Conservation (phyloP, 30 jellyfish, hydroid and myxozoan genomes). For the Pseudorhiza aurosa region DNA sequence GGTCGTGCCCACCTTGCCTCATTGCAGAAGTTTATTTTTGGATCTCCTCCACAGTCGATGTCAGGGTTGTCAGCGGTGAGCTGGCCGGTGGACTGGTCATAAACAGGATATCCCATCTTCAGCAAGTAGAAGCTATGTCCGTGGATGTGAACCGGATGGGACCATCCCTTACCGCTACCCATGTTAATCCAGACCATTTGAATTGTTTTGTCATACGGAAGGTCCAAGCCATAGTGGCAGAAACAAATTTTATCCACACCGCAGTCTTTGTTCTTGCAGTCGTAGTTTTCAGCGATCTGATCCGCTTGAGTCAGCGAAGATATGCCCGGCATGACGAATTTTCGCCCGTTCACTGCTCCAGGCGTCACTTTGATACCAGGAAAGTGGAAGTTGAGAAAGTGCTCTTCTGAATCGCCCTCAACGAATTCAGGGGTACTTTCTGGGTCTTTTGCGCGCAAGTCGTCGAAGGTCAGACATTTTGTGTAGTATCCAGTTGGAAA, state of each 20-base stretch:
- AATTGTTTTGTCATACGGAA: conserved; percentile 80
- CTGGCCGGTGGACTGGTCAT: conserved; percentile 80
- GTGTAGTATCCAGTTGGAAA: conserved; percentile 67
- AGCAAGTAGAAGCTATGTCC: conserved; percentile 90
- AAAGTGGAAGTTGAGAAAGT: conserved; percentile 80
- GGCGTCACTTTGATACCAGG: conserved; percentile 90
- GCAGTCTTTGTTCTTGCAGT: conserved; percentile 80
- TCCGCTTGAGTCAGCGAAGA: conserved; percentile 82
- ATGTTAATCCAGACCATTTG: conserved; percentile 85
- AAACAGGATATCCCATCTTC: conserved; percentile 84
- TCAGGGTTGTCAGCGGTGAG: conserved; percentile 75
- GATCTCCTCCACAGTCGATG: conserved; percentile 84
- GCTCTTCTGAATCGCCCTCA: conserved; percentile 76
- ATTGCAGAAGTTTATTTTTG: conserved; percentile 76
- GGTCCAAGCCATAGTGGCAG: conserved; percentile 75
- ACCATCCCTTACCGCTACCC: conserved; percentile 95
- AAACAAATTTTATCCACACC: conserved; percentile 90
- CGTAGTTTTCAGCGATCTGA: conserved; percentile 76
- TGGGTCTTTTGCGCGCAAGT: conserved; percentile 59
- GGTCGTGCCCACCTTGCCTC: conserved; percentile 80
- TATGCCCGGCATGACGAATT: conserved; percentile 86
- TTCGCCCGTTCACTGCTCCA: conserved; percentile 93
- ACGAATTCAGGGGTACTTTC: conserved; percentile 63
- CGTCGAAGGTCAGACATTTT: conserved; percentile 71
- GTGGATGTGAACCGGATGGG: conserved; percentile 91